Conservation (phyloP, 2,888 invertebrate genomes). For the Thelaira solivaga region DNA sequence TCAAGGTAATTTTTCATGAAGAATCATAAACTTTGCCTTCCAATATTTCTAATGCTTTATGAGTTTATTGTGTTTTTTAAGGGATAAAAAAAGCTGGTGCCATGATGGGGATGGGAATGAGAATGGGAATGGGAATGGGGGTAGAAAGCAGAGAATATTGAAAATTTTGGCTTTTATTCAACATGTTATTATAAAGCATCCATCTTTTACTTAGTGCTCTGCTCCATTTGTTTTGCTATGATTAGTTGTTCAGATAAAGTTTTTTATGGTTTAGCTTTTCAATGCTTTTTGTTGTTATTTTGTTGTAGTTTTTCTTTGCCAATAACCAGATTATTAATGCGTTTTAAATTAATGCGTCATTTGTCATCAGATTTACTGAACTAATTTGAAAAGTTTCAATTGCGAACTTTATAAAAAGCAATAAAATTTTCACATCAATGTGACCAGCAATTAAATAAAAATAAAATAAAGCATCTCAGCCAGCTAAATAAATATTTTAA, state of each 20-base stretch:
- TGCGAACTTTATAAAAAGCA: constrained; percentile 15
- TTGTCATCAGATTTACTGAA: constrained; percentile 59
- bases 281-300: constrained; percentile 16
- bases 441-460: constrained; percentile 12
- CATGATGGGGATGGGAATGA: background rate
- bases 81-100: background rate
- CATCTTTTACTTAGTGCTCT: constrained; percentile 42
- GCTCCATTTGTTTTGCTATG: constrained; percentile 50
- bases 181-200: constrained; percentile 45
- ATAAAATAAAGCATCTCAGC: no score
- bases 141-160: no score
- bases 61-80: constrained; percentile 7
- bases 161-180: constrained; percentile 55
- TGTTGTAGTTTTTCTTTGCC: constrained; percentile 20
- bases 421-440: constrained; percentile 38
- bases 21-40: constrained; percentile 55
- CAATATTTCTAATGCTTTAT: constrained; percentile 52
- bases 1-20: constrained; percentile 58
- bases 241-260: constrained; percentile 46
- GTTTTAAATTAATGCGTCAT: constrained; percentile 58
- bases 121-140: no score
- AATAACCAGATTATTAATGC: constrained; percentile 53
- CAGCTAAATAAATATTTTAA: no score
- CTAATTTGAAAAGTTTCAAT: constrained; percentile 49
- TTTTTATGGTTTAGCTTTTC: constrained; percentile 21